These are phyloP conservation scores for Stegana nigrithorax DNA, from an alignment of 2,888 invertebrate species.

Conservation along the genomic window DNA sequence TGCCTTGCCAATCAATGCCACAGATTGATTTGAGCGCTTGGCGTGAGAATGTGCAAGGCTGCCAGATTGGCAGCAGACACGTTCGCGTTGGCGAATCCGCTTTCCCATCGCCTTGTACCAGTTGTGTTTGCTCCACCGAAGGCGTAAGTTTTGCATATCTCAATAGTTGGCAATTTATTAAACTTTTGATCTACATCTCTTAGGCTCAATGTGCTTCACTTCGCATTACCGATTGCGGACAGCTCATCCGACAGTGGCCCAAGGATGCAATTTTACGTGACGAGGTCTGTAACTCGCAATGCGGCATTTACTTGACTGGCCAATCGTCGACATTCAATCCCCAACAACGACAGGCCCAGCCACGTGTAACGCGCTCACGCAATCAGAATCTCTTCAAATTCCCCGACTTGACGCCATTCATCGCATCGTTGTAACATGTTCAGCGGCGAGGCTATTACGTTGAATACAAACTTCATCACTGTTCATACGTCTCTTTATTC, in stretches of 20 bases:
- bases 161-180: not conserved
- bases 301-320: conserved; percentile 77
- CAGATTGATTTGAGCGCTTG: conserved; percentile 85
- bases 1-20: conserved; percentile 85
- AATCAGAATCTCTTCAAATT: conserved; percentile 75
- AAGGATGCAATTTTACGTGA: conserved; percentile 85
- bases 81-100: conserved; percentile 85
- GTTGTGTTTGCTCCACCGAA: conserved; percentile 86
- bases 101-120: conserved; percentile 91
- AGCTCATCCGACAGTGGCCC: conserved; percentile 84
- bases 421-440: conserved; percentile 55
- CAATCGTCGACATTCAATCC: conserved; percentile 57
- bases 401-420: conserved; percentile 78
- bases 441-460: not conserved
- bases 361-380: conserved; percentile 66
- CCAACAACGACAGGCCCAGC: conserved; percentile 62
- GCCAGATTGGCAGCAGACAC: conserved; percentile 83
- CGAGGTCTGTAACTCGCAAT: conserved; percentile 91
- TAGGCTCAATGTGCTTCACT: conserved; percentile 91
- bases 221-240: conserved; percentile 87
- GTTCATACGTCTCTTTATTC: not conserved
- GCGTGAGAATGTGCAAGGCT: conserved; percentile 85
- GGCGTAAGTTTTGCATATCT: conserved; percentile 74
- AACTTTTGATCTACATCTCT: not conserved
- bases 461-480: not conserved